phyloP scores from a whole-genome alignment of 92 coral and sea anemone genomes.

The Porites cylindrica region DNA sequence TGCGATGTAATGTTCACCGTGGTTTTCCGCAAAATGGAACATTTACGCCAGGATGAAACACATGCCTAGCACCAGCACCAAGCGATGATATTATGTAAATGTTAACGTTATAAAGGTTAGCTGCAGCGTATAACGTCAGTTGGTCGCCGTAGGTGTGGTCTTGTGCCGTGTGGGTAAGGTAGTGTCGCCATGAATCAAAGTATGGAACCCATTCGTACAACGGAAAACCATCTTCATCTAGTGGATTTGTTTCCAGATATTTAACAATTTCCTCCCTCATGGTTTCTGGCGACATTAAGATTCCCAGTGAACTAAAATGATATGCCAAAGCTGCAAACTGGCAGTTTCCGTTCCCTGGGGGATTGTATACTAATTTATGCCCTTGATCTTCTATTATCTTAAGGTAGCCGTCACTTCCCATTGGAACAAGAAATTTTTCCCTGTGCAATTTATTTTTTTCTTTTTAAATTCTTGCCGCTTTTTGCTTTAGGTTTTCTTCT shows the following conservation, averaged over 20 bases:
- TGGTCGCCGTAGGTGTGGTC: conserved; percentile 42
- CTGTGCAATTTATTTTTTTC: no score
- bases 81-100: conserved; percentile 43
- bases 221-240: conserved; percentile 46
- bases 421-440: no score
- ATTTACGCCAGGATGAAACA: background rate
- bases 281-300: conserved; percentile 52
- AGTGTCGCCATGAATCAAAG: conserved; percentile 9
- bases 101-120: conserved; percentile 38
- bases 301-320: conserved; percentile 15
- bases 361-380: background rate
- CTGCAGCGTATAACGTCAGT: conserved; percentile 44
- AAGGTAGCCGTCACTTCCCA: no score
- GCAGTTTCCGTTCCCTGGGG: conserved; percentile 64
- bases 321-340: conserved; percentile 55
- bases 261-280: conserved; percentile 43
- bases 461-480: no score
- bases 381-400: no score
- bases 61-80: conserved; percentile 45
- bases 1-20: no score
- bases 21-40: no score
- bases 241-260: conserved; percentile 33
- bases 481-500: no score
- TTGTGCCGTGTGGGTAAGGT: conserved; percentile 5
- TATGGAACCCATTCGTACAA: background rate